Base-by-base conservation (phyloP, 2,888 invertebrate species). In the Rhingia rostrata region DNA sequence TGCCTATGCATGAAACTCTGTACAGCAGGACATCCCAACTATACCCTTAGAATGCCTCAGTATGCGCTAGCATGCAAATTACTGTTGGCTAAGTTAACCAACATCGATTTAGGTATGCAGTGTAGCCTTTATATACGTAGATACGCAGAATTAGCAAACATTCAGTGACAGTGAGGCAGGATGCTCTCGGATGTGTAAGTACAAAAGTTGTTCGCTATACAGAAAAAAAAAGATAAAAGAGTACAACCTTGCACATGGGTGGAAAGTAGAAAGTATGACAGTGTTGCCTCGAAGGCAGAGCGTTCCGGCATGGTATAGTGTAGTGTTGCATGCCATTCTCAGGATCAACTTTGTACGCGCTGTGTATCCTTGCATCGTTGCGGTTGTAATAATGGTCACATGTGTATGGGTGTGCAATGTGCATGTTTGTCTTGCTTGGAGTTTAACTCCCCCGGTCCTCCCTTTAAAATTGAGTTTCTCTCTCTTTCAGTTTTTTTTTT, bases 31-130 rank as follows among this genome's bases (percentile, higher is more conserved):
- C 56, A 69, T 10, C 12, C 43, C 9, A 10, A 4, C 3, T 12
- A 10, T 12, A 4, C 41, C 53, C 32, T 47, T 22, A 22, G 22
- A 22, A 22, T 22, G 22, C 22, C 22, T 22, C 22, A 22, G 22
- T 22, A 22, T 22, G 22, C 22, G 74, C 70, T 54, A 70, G 74
- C 64, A 74, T 84, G 73, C 70, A 84, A 84, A 84, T 74, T 74
- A 80, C 64, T 84, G 74, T 70, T 75, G 56, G 74, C 66, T n/a
- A 37, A 84, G 84, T 74, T 74, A 79, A 80, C 84, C 70, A 74
- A 78, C 79, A 79, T 84, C 64, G 69, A 69, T 73, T 79, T 78
- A 49, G 67, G 53, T 63, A 56, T 73, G 63, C 73, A 33, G n/a
- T 53, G 14, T 6, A 61, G 39, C 63, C 22, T 22, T 2, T 73